Evolutionary conservation across 2,797 vertebrate species (phyloP).

Genomic region (Chrysolophus pictus): DNA sequence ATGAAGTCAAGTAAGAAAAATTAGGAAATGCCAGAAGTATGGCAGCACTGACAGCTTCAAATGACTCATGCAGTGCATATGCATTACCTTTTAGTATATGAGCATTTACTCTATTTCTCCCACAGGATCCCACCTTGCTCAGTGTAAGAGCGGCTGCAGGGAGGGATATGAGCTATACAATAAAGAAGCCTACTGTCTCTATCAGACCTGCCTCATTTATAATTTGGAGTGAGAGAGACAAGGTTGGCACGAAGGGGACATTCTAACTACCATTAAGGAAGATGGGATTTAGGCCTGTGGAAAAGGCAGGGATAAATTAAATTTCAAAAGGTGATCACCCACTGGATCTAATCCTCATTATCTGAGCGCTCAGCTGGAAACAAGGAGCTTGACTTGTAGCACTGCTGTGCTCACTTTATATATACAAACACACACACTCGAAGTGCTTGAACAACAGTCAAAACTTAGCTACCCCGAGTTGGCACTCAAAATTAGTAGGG

Average conservation of each 20-base stretch:
- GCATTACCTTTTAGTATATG: not conserved
- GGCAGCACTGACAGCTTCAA: not conserved
- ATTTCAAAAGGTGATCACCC: conserved; percentile 34
- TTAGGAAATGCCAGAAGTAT: not conserved
- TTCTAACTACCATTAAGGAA: not conserved
- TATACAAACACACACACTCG: not conserved
- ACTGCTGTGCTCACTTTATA: not conserved
- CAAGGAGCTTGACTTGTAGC: not conserved
- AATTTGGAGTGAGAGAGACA: not conserved
- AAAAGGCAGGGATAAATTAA: conserved; percentile 52
- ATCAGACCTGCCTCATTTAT: not conserved
- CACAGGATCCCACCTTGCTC: not conserved
- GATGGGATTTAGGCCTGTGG: not conserved
- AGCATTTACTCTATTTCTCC: not conserved
- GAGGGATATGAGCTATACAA: not conserved
- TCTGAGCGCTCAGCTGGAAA: conserved; percentile 24
- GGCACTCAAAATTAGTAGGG: not conserved
- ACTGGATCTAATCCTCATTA: conserved; percentile 58
- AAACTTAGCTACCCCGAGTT: not conserved
- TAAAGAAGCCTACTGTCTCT: not conserved
- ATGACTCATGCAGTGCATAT: not conserved
- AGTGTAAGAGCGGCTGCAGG: not conserved
- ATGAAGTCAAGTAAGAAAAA: conserved; percentile 12
- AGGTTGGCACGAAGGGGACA: not conserved
- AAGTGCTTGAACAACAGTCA: not conserved